A percentile compares a stretch with the other conserved stretches of the same genome.
Conservation (phyloP, 92 coral and sea anemone genomes). For the Phenganax stokvisi region DNA sequence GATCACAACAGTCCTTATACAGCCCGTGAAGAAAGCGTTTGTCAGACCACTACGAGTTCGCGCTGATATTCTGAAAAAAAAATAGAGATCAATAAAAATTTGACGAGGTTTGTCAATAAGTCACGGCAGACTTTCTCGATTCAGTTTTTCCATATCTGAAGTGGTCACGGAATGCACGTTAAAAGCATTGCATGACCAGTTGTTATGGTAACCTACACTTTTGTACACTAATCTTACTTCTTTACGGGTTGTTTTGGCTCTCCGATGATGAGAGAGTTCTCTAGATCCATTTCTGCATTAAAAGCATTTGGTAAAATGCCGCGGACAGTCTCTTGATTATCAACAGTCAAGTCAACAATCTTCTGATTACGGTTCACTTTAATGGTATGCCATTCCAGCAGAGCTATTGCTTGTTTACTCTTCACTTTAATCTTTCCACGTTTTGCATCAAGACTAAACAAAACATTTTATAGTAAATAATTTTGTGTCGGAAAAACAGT, state of each 20-base stretch:
- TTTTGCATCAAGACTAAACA: conserved; percentile 53
- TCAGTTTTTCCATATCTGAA: no score
- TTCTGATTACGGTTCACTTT: conserved; percentile 11
- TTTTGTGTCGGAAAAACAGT: neutral
- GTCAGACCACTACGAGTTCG: neutral
- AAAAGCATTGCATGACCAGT: no score
- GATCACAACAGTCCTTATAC: conserved; percentile 24
- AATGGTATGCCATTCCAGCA: conserved; percentile 18
- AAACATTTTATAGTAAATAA: neutral
- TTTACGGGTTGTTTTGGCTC: conserved; percentile 9
- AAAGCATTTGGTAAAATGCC: conserved; percentile 17
- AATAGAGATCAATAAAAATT: neutral
- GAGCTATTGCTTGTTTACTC: conserved; percentile 13
- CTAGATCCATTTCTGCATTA: neutral
- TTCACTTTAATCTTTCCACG: conserved; percentile 30
- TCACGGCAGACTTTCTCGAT: no score
- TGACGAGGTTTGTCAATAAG: neutral
- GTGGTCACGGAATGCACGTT: neutral
- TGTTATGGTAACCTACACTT: no score
- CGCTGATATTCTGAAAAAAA: conserved; percentile 7
- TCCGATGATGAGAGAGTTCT: conserved; percentile 11
- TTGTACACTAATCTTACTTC: neutral
- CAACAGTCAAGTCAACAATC: conserved; percentile 7
- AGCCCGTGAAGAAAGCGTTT: conserved; percentile 15
- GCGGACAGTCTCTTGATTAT: conserved; percentile 16